A percentile compares a stretch with the other conserved stretches of the same genome.
phyloP scores from a whole-genome alignment of 2,797 vertebrate species.

The Clangula hyemalis region DNA sequence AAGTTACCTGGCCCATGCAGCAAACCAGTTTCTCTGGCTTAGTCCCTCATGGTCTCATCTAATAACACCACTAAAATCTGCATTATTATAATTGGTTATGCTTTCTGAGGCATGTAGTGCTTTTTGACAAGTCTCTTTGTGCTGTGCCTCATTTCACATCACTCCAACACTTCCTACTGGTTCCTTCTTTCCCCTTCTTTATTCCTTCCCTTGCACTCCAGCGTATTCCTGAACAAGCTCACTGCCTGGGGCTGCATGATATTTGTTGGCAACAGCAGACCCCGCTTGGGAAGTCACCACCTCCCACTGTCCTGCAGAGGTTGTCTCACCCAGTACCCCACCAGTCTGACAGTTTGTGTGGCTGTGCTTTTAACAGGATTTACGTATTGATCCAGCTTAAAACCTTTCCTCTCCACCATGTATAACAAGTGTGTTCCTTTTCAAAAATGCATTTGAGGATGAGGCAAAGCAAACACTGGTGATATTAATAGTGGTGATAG shows the following conservation, averaged over 20 bases:
- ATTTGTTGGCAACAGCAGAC: neutral
- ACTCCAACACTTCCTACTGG: neutral
- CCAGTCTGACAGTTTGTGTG: neutral
- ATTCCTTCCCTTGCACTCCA: neutral
- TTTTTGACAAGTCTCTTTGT: neutral
- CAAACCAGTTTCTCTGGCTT: neutral
- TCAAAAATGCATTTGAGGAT: neutral
- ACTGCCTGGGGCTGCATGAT: neutral
- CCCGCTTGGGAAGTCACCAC: neutral
- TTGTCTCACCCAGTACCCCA: neutral
- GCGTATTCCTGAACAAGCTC: neutral
- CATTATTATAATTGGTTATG: neutral
- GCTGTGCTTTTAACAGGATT: neutral
- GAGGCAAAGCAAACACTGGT: neutral
- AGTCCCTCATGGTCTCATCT: neutral
- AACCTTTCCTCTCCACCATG: neutral
- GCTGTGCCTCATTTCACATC: neutral
- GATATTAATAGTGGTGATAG: no score
- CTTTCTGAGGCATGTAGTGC: neutral
- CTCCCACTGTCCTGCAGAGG: neutral
- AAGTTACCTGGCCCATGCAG: neutral
- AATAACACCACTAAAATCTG: neutral
- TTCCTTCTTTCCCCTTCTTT: neutral
- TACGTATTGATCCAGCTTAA: neutral
- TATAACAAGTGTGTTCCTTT: neutral